phyloP scores from a whole-genome alignment of 1,140 invertebrate genomes.

The Drosophila chauvacae region DNA sequence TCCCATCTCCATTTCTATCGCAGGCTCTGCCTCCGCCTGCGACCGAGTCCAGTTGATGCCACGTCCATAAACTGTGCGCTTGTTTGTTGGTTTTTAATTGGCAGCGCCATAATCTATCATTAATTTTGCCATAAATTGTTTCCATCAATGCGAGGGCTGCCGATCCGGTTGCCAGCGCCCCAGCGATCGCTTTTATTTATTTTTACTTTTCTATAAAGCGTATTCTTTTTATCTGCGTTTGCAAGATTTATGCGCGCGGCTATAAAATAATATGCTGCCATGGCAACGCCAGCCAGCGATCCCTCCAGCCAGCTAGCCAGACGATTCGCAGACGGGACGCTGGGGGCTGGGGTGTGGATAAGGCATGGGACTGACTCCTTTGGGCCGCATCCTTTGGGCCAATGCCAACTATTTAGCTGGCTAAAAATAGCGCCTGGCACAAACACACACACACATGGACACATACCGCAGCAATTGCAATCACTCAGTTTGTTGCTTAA shows the following conservation, averaged over 20 bases:
- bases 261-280: slow-evolving; percentile 84
- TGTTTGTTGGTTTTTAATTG: slow-evolving; percentile 84
- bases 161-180: slow-evolving; percentile 63
- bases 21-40: slow-evolving; percentile 3
- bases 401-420: slow-evolving; percentile 78
- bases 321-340: slow-evolving; percentile 33
- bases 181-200: slow-evolving; percentile 69
- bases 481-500: slow-evolving; percentile 83
- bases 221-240: slow-evolving; percentile 82
- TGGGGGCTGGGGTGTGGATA: slow-evolving; percentile 17
- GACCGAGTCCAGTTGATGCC: slow-evolving; percentile 31
- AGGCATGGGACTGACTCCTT: slow-evolving; percentile 41
- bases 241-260: slow-evolving; percentile 81
- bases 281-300: slow-evolving; percentile 43
- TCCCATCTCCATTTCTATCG: slow-evolving; percentile 41
- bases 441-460: slow-evolving; percentile 43
- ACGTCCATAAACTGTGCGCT: slow-evolving; percentile 74
- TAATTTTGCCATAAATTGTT: slow-evolving; percentile 83
- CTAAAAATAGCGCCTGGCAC: slow-evolving; percentile 70
- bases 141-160: slow-evolving; percentile 79
- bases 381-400: slow-evolving; percentile 74
- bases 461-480: slow-evolving; percentile 76
- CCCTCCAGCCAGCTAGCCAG: slow-evolving; percentile 18
- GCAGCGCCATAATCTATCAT: slow-evolving; percentile 83
- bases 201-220: slow-evolving; percentile 81